phyloP scores from a whole-genome alignment of 2,113 vertebrate species.

The Nesospiza acunhae region DNA sequence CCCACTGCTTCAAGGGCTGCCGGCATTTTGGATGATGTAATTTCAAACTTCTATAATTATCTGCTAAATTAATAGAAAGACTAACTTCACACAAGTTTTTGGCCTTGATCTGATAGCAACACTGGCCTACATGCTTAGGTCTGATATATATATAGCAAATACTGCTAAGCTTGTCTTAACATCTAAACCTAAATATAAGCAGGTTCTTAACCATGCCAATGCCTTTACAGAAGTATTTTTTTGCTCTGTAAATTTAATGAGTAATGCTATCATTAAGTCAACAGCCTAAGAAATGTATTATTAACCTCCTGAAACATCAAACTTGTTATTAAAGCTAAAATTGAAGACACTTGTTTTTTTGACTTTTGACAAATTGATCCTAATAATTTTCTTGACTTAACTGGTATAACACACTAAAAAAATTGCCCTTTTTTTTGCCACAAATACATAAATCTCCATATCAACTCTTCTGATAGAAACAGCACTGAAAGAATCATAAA shows the following conservation, averaged over 20 bases:
- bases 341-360: neutral
- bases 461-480: neutral
- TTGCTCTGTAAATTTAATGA: neutral
- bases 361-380: neutral
- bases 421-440: neutral
- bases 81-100: neutral
- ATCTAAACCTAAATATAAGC: neutral
- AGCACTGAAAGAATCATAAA: neutral
- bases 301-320: slow-evolving; percentile 33
- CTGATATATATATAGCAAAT: neutral
- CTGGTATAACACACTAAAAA: neutral
- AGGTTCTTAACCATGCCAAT: neutral
- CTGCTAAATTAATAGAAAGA: neutral
- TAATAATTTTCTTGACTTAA: neutral
- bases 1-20: neutral
- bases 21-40: neutral
- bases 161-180: neutral
- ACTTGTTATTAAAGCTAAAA: slow-evolving; percentile 20
- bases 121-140: neutral
- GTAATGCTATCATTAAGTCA: neutral
- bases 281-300: slow-evolving; percentile 14
- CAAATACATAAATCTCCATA: neutral
- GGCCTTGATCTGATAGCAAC: neutral
- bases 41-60: neutral
- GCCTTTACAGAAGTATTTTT: neutral